Percentiles rank a stretch among this genome's conserved stretches.
Conservation (phyloP, 1,140 invertebrate genomes). For the Drosophila suzukii region DNA sequence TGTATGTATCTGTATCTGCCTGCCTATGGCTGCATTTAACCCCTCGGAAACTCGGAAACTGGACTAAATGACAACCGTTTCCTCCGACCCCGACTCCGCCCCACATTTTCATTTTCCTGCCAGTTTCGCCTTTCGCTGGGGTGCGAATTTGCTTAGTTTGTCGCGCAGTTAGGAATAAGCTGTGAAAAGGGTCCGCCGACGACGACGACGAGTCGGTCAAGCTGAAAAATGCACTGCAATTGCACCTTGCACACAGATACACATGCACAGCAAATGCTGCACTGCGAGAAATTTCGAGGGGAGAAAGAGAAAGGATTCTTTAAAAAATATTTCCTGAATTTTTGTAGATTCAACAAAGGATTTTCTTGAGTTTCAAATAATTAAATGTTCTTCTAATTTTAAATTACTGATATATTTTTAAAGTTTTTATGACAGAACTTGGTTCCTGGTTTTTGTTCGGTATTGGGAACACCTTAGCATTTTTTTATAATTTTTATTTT, state of each 20-base stretch:
- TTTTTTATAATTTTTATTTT: not conserved
- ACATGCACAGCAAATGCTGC: constrained; percentile 7
- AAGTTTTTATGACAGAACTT: too few species aligned
- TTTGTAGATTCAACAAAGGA: too few species aligned
- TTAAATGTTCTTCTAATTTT: too few species aligned
- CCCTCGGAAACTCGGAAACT: constrained; percentile 42
- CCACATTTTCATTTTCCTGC: constrained; percentile 23
- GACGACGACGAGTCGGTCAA: constrained; percentile 70
- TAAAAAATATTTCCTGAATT: too few species aligned
- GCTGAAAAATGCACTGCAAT: constrained; percentile 80
- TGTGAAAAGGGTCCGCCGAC: constrained; percentile 43
- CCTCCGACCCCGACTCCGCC: constrained; percentile 23
- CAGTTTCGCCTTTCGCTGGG: constrained; percentile 38
- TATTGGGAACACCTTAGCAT: too few species aligned
- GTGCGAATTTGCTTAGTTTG: constrained; percentile 65
- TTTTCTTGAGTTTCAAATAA: too few species aligned
- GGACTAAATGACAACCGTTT: constrained; percentile 68
- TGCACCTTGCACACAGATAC: constrained; percentile 68
- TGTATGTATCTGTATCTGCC: constrained; percentile 29
- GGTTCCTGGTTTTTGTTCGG: too few species aligned
- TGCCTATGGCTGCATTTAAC: constrained; percentile 60
- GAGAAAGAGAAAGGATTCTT: too few species aligned
- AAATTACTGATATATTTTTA: too few species aligned
- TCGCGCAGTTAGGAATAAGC: constrained; percentile 45
- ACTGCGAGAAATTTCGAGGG: not conserved